Evolutionary conservation across 2,888 invertebrate genomes (phyloP).

Genomic region (Eupithecia dodoneata): DNA sequence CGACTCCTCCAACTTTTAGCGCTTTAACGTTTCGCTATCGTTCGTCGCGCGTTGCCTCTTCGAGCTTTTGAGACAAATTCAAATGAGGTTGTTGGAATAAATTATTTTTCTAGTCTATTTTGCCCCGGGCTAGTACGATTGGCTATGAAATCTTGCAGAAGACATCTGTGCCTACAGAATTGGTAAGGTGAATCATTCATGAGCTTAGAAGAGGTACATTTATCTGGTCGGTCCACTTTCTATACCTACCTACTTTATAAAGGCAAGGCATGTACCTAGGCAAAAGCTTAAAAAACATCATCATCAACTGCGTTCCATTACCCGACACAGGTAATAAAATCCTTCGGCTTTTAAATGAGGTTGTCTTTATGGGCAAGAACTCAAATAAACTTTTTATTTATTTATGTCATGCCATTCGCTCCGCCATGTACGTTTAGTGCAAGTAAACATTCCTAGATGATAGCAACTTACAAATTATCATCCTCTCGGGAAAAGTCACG

Average conservation of each 20-base stretch:
- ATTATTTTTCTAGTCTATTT: conserved; percentile 15
- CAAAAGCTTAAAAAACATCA: background rate
- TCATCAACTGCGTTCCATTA: background rate
- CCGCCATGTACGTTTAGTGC: background rate
- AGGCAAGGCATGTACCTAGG: background rate
- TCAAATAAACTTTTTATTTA: background rate
- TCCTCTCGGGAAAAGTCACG: background rate
- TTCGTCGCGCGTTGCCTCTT: background rate
- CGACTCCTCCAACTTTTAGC: background rate
- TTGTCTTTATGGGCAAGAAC: background rate
- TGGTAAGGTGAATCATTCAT: conserved; percentile 21
- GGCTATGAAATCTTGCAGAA: background rate
- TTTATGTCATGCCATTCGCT: background rate
- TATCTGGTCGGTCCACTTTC: conserved; percentile 1
- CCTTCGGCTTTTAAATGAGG: background rate
- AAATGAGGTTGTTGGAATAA: conserved; percentile 24
- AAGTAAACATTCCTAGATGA: background rate
- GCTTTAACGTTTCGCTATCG: conserved; percentile 1
- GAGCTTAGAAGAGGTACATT: background rate
- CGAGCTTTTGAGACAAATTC: conserved; percentile 25
- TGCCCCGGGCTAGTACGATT: conserved; percentile 16
- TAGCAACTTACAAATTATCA: conserved; percentile 2
- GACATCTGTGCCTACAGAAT: conserved; percentile 24
- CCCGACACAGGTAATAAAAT: background rate
- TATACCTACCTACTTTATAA: background rate